Base-by-base conservation (phyloP, 2,113 vertebrate genomes). In the Strigops habroptila region DNA sequence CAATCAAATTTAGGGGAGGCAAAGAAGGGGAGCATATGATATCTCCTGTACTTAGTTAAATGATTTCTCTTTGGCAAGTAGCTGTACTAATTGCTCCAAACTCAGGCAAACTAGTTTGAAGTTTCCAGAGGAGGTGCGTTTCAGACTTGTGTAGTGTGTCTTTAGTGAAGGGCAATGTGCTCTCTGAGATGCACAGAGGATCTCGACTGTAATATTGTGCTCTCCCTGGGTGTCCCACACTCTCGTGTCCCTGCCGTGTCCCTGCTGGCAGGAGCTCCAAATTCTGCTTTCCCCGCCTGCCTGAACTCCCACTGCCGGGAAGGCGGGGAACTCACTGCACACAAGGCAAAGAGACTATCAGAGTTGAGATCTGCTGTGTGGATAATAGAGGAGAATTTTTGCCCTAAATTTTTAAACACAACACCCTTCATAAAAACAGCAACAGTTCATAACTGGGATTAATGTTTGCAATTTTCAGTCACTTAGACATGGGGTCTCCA, bases 391-490 rank as follows among this genome's bases (percentile, higher is more conserved):
- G 92, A 94, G 91, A 51, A 85, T 89, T 96, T 91, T 95, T 73
- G 55, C 88, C 97, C 95, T 97, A 96, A 97, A 97, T 97, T 97
- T 97, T 97, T 98, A 95, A 97, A 97, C 95, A 80, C 96, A 95
- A 85, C 97, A 80, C 97, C 96, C 93, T 94, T 97, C 90, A 78
- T 97, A 97, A 97, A 98, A 97, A 95, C 97, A 97, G 75, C 97
- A 96, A 91, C 96, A 59, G 97, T 97, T 98, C 97, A 96, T 98
- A 98, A 97, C 97, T 96, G 97, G 97, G 97, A 98, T 98, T 98
- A 97, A 98, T 97, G 98, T 97, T 98, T 96, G 97, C 97, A 98
- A 97, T 98, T 98, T 98, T 97, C 98, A 97, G 98, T 98, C 97
- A 97, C 97, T 98, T 97, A 98, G 97, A 97, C 97, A 35, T 96